A percentile compares a stretch with the other conserved stretches of the same genome.
Conservation (phyloP, 2,888 invertebrate species). For the Acrobasis repandana region DNA sequence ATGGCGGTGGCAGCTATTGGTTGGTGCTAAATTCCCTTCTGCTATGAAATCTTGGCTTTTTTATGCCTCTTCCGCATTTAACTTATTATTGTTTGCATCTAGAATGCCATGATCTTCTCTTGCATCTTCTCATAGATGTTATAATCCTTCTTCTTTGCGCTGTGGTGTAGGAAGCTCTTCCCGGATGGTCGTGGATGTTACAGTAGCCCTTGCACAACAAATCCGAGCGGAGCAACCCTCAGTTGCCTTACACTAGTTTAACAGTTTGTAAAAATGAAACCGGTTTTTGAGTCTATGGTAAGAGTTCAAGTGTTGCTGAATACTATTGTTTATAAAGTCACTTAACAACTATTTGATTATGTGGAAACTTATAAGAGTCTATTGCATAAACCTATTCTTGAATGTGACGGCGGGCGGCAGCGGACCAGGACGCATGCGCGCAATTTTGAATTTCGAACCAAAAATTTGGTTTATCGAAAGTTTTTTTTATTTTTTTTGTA, state of each 20-base stretch:
- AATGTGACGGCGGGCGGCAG: conserved; percentile 78
- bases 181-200: conserved; percentile 75
- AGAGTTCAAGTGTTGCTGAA: conserved; percentile 82
- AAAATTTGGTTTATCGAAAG: conserved; percentile 69
- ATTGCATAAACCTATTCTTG: conserved; percentile 79
- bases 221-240: conserved; percentile 75
- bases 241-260: conserved; percentile 80
- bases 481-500: conserved; percentile 39
- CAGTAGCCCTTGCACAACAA: conserved; percentile 69
- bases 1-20: conserved; percentile 75
- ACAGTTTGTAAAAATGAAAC: conserved; percentile 74
- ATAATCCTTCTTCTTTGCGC: conserved; percentile 56
- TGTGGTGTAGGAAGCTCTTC: conserved; percentile 62
- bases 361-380: conserved; percentile 74
- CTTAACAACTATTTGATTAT: conserved; percentile 80
- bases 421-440: conserved; percentile 74
- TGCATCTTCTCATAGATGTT: conserved; percentile 60
- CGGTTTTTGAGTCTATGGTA: conserved; percentile 62
- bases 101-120: conserved; percentile 63
- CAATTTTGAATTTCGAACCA: conserved; percentile 71
- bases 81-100: conserved; percentile 66
- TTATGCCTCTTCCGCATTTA: conserved; percentile 78
- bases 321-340: conserved; percentile 73
- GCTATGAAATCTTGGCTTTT: conserved; percentile 74
- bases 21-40: conserved; percentile 70